phyloP scores from a whole-genome alignment of 1,140 invertebrate species.

The Drosophila pseudoobscura region DNA sequence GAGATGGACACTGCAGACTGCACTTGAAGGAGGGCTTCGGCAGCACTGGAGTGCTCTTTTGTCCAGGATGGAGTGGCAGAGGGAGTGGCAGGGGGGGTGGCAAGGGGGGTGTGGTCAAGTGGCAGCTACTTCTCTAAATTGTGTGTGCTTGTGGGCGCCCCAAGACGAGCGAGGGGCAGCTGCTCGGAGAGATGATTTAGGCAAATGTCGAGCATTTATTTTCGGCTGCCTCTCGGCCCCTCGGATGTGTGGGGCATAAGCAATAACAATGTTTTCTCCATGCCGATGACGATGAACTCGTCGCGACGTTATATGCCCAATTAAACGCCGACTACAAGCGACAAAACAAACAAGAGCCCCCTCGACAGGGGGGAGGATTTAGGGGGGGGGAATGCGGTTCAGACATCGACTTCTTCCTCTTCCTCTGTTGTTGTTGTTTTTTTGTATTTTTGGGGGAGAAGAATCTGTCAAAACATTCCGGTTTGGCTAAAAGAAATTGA shows the following conservation, averaged over 20 bases:
- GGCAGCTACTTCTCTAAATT: no score
- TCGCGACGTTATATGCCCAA: slow-evolving; percentile 36
- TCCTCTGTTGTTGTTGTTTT: not conserved
- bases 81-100: no score
- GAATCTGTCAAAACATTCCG: slow-evolving; percentile 31
- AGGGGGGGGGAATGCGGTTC: not conserved
- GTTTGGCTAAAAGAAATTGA: slow-evolving; percentile 22
- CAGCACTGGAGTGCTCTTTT: no score
- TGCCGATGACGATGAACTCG: slow-evolving; percentile 39
- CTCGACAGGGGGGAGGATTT: no score
- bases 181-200: slow-evolving; percentile 25
- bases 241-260: slow-evolving; percentile 27
- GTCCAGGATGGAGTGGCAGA: no score
- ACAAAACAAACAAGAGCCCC: slow-evolving; percentile 4
- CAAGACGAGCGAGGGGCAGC: slow-evolving; percentile 4
- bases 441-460: not conserved
- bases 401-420: not conserved
- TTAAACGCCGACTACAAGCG: slow-evolving; percentile 24
- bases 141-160: no score
- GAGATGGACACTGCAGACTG: no score
- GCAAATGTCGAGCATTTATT: slow-evolving; percentile 20
- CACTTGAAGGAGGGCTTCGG: no score
- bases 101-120: no score
- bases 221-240: not conserved
- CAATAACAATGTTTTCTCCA: slow-evolving; percentile 26